A percentile compares a stretch with the other conserved stretches of the same genome.
Conservation (phyloP, 30 jellyfish, hydroid and myxozoan species). For the Aurelia aurita region DNA sequence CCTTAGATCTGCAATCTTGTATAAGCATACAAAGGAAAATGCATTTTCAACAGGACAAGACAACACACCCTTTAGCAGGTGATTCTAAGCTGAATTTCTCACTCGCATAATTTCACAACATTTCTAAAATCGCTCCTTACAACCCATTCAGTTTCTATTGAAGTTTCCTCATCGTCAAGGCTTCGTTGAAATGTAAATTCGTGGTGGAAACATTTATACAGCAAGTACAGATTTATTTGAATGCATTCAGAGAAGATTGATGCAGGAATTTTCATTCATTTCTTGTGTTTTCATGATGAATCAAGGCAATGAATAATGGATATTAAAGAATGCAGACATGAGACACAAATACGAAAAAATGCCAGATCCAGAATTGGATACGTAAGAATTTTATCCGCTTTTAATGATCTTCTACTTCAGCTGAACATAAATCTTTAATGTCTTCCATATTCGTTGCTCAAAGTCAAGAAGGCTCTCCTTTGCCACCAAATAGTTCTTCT, state of each 20-base stretch:
- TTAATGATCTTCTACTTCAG: too few relatives aligned
- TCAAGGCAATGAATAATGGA: neutral
- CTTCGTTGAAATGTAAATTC: too few relatives aligned
- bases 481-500: too few relatives aligned
- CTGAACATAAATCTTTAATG: too few relatives aligned
- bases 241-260: too few relatives aligned
- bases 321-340: constrained; percentile 1
- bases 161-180: too few relatives aligned
- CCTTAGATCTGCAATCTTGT: neutral
- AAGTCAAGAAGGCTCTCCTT: too few relatives aligned
- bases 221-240: too few relatives aligned
- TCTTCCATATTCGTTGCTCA: too few relatives aligned
- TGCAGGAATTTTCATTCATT: constrained; percentile 7
- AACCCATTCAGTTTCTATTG: too few relatives aligned
- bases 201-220: too few relatives aligned
- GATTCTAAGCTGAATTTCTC: constrained; percentile 27
- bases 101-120: neutral
- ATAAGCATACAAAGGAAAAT: neutral
- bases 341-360: constrained; percentile 51
- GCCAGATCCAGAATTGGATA: constrained; percentile 50
- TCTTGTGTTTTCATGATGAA: neutral
- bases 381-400: constrained; percentile 6
- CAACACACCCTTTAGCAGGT: constrained; percentile 65
- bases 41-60: constrained; percentile 1
- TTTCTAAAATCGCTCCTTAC: neutral